These are phyloP conservation scores for Ursus arctos DNA, from an alignment of 2,113 vertebrate genomes.

Conservation along the genomic window DNA sequence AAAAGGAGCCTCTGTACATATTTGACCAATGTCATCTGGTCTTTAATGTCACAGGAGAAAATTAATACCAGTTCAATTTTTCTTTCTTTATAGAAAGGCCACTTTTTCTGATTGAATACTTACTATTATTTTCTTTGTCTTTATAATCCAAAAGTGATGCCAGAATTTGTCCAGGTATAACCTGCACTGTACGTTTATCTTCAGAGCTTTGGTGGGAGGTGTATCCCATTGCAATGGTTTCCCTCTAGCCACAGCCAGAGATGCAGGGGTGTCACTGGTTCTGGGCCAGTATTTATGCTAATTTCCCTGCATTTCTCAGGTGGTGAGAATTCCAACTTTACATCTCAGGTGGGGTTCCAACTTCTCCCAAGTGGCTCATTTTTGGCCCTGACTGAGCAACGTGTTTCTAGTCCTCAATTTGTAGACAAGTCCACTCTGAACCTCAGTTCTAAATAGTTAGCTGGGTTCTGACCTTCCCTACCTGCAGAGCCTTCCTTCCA, in stretches of 20 bases:
- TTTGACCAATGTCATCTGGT: neutral
- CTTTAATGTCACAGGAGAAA: neutral
- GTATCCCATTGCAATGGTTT: neutral
- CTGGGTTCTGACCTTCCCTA: neutral
- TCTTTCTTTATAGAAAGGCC: neutral
- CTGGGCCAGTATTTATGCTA: neutral
- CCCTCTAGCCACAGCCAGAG: neutral
- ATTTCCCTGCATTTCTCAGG: neutral
- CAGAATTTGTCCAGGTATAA: neutral
- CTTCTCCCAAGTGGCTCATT: neutral
- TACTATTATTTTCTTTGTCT: neutral
- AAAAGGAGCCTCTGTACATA: neutral
- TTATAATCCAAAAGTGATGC: neutral
- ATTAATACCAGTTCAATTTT: neutral
- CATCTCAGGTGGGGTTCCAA: neutral
- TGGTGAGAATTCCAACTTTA: neutral
- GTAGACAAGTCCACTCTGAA: neutral
- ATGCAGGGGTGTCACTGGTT: neutral
- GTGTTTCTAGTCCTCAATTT: neutral
- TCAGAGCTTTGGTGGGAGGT: neutral
- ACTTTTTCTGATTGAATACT: neutral
- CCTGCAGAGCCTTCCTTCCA: neutral
- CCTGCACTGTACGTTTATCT: neutral
- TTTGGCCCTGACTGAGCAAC: neutral
- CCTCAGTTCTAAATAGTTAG: neutral